These are phyloP conservation scores for Poeciliopsis prolifica DNA, from an alignment of 2,113 vertebrate genomes.

Conservation along the genomic window DNA sequence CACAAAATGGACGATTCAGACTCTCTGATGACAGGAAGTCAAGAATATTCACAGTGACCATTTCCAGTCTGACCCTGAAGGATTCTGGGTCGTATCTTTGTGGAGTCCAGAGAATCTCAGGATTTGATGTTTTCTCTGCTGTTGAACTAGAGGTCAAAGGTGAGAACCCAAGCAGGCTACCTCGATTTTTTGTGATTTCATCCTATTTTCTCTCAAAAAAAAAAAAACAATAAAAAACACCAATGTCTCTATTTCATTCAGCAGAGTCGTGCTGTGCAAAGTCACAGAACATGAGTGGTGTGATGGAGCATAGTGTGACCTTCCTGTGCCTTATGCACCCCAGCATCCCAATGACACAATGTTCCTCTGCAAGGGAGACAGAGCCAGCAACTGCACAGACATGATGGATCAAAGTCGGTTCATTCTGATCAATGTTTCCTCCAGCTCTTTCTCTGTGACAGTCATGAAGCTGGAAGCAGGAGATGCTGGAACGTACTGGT, in stretches of 20 bases:
- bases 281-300: not conserved
- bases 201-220: no score
- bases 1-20: no score
- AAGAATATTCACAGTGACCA: no score
- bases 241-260: not conserved
- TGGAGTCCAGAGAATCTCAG: no score
- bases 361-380: constrained; percentile 58
- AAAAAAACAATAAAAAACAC: no score
- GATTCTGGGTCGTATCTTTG: no score
- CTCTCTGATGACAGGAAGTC: no score
- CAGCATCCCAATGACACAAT: constrained; percentile 30
- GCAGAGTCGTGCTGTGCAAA: constrained; percentile 53
- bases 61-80: no score
- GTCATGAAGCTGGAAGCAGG: constrained; percentile 28
- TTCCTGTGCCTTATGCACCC: constrained; percentile 44
- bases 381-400: constrained; percentile 4
- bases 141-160: no score
- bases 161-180: no score
- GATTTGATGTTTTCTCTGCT: no score
- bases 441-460: constrained; percentile 16
- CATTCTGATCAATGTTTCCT: not conserved
- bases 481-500: constrained; percentile 58
- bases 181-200: no score
- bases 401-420: constrained; percentile 29
- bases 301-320: not conserved